Evolutionary conservation across 2,888 invertebrate species (phyloP).

Genomic region (Rhagium mordax): DNA sequence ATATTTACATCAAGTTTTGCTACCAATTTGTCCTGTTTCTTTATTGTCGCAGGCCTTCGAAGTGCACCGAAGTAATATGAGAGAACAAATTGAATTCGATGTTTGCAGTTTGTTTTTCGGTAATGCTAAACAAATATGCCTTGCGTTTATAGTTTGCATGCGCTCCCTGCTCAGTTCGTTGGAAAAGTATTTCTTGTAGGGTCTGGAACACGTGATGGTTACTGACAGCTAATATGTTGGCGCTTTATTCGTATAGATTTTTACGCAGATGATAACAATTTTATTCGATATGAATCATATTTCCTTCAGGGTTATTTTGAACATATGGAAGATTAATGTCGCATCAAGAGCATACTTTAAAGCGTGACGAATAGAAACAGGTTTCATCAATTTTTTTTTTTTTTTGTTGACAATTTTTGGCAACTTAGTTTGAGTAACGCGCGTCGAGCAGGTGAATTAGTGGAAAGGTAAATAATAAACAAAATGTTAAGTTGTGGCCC

Average conservation of each 20-base stretch:
- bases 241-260: not conserved
- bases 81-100: constrained; percentile 4
- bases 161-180: not conserved
- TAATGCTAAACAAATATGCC: constrained; percentile 9
- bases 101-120: constrained; percentile 10
- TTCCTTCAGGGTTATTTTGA: too few species aligned
- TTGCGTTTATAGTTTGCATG: constrained; percentile 14
- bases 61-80: not conserved
- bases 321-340: too few species aligned
- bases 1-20: constrained; percentile 8
- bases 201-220: not conserved
- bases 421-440: too few species aligned
- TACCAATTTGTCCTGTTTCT: constrained; percentile 14
- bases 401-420: too few species aligned
- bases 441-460: too few species aligned
- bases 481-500: too few species aligned
- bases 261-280: not conserved
- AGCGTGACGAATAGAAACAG: too few species aligned
- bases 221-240: not conserved
- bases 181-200: constrained; percentile 1
- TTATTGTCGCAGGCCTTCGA: not conserved
- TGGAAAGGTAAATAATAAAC: too few species aligned
- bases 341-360: too few species aligned
- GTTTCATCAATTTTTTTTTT: too few species aligned
- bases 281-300: too few species aligned